Evolutionary conservation across 2,113 vertebrate species (phyloP).

Genomic region (Phrynosoma platyrhinos): DNA sequence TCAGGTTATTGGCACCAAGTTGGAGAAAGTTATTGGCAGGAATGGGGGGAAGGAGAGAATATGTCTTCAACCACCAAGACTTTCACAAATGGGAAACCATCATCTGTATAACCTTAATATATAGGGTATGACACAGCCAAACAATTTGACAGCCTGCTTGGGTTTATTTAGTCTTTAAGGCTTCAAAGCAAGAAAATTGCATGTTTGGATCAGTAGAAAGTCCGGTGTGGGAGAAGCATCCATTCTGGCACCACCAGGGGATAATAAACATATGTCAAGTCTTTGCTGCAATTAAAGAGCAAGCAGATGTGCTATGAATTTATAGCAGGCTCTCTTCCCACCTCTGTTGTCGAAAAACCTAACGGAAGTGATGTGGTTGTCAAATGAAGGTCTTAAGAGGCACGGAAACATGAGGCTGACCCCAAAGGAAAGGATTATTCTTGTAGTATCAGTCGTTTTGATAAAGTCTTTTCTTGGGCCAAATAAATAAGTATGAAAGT

Average conservation of each 20-base stretch:
- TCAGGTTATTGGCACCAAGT: slow-evolving; percentile 36
- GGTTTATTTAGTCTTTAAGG: neutral
- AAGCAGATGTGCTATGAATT: neutral
- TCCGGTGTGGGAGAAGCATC: slow-evolving; percentile 17
- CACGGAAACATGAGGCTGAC: too few relatives aligned
- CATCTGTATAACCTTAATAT: neutral
- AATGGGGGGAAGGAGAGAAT: neutral
- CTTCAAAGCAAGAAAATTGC: slow-evolving; percentile 11
- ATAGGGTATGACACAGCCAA: neutral
- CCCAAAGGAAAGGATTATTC: neutral
- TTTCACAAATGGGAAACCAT: slow-evolving; percentile 13
- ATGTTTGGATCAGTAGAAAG: slow-evolving; percentile 17
- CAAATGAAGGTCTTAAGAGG: neutral
- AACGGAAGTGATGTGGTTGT: rapidly evolving
- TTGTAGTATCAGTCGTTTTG: neutral
- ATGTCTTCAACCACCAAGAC: slow-evolving; percentile 28
- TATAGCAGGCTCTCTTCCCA: neutral
- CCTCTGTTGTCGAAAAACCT: neutral
- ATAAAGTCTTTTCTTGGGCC: neutral
- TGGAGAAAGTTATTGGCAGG: slow-evolving; percentile 7
- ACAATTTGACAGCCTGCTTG: neutral
- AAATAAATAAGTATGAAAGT: too few relatives aligned
- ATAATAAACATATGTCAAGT: slow-evolving; percentile 1
- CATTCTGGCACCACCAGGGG: neutral
- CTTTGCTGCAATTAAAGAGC: neutral